phyloP scores from a whole-genome alignment of 2,797 vertebrate species.

The Mycteria americana region DNA sequence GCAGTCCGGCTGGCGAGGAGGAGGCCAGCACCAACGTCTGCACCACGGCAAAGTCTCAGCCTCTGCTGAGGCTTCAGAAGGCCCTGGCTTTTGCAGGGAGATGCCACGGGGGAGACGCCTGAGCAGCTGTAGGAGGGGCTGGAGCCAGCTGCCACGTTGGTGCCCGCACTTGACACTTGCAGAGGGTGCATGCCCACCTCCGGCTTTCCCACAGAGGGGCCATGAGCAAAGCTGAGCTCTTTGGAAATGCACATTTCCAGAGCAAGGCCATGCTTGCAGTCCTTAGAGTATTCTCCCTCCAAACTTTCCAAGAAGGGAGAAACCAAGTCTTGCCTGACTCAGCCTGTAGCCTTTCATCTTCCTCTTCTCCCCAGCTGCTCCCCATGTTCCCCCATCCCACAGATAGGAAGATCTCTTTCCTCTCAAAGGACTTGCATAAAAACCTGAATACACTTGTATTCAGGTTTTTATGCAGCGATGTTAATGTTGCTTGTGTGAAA shows the following conservation, averaged over 20 bases:
- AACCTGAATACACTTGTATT: background rate
- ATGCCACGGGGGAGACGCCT: background rate
- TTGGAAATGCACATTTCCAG: background rate
- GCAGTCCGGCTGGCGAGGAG: background rate
- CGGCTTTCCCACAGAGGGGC: background rate
- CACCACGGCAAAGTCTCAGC: background rate
- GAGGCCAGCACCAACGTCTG: background rate
- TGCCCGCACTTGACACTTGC: fast-evolving
- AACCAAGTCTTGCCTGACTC: background rate
- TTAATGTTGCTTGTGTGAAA: conserved; percentile 57
- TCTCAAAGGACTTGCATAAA: background rate
- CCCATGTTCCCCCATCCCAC: background rate
- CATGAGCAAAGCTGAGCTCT: background rate
- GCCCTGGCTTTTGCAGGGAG: background rate
- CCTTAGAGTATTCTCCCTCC: background rate
- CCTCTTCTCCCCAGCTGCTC: background rate
- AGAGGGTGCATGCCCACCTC: background rate
- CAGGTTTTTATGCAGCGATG: background rate
- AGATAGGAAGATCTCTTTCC: background rate
- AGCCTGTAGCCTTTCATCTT: background rate
- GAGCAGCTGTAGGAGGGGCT: fast-evolving
- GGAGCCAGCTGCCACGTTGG: fast-evolving
- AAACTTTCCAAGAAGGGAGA: background rate
- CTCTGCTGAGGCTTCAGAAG: background rate
- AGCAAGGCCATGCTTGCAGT: background rate